Base-by-base conservation (phyloP, 2,797 vertebrate genomes). In the Melanogrammus aeglefinus region DNA sequence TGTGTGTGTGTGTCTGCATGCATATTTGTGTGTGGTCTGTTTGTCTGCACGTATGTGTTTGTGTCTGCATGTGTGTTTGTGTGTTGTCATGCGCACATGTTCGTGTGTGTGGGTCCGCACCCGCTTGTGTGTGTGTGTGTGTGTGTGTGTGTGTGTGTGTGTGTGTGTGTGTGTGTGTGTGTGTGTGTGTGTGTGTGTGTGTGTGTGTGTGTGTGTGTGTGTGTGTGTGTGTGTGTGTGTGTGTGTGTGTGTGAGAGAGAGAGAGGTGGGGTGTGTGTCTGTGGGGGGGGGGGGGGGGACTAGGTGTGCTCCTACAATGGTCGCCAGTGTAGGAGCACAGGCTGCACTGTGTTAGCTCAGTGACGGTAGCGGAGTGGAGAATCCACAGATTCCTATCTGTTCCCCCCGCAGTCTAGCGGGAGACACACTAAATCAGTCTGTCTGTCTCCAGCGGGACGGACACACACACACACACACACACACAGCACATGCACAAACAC, bases 381-480 rank as follows among this genome's bases (percentile, higher is more conserved):
- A 73, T 78, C 77, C 77, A 57, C 72, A 70, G 73, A 70, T 70
- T 78, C 73, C 57, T 75, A 93, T 94, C 94, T 94, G 93, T 94
- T 93, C 89, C 90, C 83, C 33, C 33, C 69, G 21, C 33, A 38
- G 33, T 83, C 77, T 80, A 69, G 76, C 5, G 77, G 29, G 80
- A 66, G 75, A 72, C 44, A 78, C 77, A 74, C 71, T 77, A 81
- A 74, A 76, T 83, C 84, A 76, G 76, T 9, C 78, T 79, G 75
- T 78, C 77, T n/a, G 82, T 79, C 78, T 81, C 78, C 81, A 78
- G 73, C 74, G 70, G 79, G 79, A 75, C 74, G 33, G 76, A 75
- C 76, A 41, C 78, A 72, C 75, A n/a, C 27, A 38, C 63, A 5
- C 35, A 72, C 74, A 69, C 74, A 39, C 75, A 51, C 0, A 66